A percentile compares a stretch with the other conserved stretches of the same genome.
These are phyloP conservation scores for Natator depressus DNA, from an alignment of 2,113 vertebrate genomes.

Conservation along the genomic window DNA sequence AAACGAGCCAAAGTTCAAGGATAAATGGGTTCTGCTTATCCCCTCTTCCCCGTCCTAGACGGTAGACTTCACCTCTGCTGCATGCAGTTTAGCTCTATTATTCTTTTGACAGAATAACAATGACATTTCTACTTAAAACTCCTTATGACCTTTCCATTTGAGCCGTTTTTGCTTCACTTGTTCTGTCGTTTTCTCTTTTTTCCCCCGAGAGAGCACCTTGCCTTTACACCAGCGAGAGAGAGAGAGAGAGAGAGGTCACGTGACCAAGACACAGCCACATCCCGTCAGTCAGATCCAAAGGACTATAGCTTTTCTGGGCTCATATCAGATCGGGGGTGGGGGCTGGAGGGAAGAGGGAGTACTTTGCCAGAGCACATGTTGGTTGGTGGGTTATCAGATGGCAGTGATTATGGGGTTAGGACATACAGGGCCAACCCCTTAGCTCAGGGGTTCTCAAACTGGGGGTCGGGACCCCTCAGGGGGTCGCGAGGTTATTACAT, in stretches of 20 bases:
- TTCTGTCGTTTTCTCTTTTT: conserved; percentile 14
- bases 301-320: background rate
- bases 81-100: background rate
- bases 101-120: conserved; percentile 53
- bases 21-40: background rate
- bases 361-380: background rate
- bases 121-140: conserved; percentile 69
- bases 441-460: background rate
- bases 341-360: background rate
- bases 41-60: background rate
- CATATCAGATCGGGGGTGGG: background rate
- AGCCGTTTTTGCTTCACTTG: conserved; percentile 48
- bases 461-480: too few relatives aligned
- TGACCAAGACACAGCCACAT: background rate
- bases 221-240: background rate
- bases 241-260: background rate
- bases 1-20: background rate
- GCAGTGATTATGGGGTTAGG: background rate
- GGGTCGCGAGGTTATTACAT: too few relatives aligned
- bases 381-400: background rate
- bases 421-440: background rate
- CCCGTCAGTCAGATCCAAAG: background rate
- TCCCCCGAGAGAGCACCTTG: background rate
- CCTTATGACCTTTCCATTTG: conserved; percentile 55
- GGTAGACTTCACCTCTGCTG: background rate